phyloP scores from a whole-genome alignment of 2,888 invertebrate genomes.

The Gastrophysa polygoni region DNA sequence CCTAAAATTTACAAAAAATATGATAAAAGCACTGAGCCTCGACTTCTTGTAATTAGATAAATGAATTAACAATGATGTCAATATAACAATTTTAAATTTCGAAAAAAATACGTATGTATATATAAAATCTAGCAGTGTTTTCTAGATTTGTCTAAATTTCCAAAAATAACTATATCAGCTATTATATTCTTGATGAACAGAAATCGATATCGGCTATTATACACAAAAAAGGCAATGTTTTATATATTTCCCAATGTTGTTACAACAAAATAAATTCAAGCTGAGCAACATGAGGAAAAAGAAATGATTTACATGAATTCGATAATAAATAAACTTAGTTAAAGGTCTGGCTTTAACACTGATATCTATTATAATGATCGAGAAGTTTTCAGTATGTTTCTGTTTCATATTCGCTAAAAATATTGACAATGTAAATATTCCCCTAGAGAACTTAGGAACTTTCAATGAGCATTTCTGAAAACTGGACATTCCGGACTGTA shows the following conservation, averaged over 20 bases:
- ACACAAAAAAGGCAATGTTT: slow-evolving; percentile 33
- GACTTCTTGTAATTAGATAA: slow-evolving; percentile 25
- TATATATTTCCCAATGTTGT: slow-evolving; percentile 21
- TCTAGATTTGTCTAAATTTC: slow-evolving; percentile 44
- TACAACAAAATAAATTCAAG: slow-evolving; percentile 33
- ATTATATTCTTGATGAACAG: slow-evolving; percentile 37
- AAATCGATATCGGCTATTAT: slow-evolving; percentile 42
- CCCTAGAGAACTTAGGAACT: no score
- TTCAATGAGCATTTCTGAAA: no score
- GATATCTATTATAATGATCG: slow-evolving; percentile 41
- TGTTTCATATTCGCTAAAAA: slow-evolving; percentile 20
- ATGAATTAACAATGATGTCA: slow-evolving; percentile 33
- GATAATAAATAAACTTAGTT: slow-evolving; percentile 46
- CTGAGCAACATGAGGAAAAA: slow-evolving; percentile 30
- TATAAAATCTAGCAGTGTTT: slow-evolving; percentile 46
- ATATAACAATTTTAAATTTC: slow-evolving; percentile 38
- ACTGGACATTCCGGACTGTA: no score
- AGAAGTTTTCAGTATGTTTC: slow-evolving; percentile 34
- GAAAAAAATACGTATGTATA: slow-evolving; percentile 40
- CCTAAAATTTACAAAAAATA: slow-evolving; percentile 14
- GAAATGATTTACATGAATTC: slow-evolving; percentile 30
- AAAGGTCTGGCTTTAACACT: slow-evolving; percentile 44
- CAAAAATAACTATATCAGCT: slow-evolving; percentile 44
- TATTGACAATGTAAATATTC: slow-evolving; percentile 5
- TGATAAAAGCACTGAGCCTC: slow-evolving; percentile 22